Evolutionary conservation across 2,113 vertebrate genomes (phyloP).

Genomic region (Myrmophylax atrothorax): DNA sequence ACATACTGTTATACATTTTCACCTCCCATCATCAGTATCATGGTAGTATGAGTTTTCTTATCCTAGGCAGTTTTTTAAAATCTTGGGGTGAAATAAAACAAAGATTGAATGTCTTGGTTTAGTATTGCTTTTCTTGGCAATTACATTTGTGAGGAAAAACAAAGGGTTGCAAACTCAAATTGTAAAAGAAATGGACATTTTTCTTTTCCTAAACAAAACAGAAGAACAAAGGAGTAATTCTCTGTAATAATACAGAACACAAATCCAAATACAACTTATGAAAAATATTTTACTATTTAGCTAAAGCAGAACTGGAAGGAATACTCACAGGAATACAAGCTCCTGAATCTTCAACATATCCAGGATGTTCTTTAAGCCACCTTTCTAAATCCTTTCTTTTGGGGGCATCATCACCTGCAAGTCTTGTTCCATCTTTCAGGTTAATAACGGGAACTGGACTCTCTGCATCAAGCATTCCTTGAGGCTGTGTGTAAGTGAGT

Average conservation of each 20-base stretch:
- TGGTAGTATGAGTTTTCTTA: not conserved
- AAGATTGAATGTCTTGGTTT: not conserved
- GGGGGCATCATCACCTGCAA: constrained; percentile 96
- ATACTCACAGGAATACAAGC: constrained; percentile 92
- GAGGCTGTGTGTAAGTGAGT: constrained; percentile 72
- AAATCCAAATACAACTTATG: not conserved
- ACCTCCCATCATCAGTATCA: not conserved
- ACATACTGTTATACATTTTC: not conserved
- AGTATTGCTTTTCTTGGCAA: not conserved
- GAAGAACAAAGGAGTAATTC: not conserved
- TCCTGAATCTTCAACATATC: constrained; percentile 94
- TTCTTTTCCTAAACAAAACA: not conserved
- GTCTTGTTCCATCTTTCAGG: constrained; percentile 94
- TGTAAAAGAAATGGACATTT: not conserved
- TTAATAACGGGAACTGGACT: constrained; percentile 95
- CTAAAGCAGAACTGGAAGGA: not conserved
- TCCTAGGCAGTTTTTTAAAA: not conserved
- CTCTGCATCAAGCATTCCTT: constrained; percentile 81
- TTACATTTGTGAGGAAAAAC: not conserved
- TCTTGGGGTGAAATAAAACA: not conserved
- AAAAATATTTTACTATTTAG: not conserved
- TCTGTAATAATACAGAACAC: not conserved
- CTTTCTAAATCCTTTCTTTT: constrained; percentile 90
- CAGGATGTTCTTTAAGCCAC: constrained; percentile 94
- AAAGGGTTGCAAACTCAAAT: not conserved